Evolutionary conservation across 1,140 invertebrate species (phyloP), one percentile per base, ranked within the genome.

Genomic region (Bacillus rossius): DNA sequence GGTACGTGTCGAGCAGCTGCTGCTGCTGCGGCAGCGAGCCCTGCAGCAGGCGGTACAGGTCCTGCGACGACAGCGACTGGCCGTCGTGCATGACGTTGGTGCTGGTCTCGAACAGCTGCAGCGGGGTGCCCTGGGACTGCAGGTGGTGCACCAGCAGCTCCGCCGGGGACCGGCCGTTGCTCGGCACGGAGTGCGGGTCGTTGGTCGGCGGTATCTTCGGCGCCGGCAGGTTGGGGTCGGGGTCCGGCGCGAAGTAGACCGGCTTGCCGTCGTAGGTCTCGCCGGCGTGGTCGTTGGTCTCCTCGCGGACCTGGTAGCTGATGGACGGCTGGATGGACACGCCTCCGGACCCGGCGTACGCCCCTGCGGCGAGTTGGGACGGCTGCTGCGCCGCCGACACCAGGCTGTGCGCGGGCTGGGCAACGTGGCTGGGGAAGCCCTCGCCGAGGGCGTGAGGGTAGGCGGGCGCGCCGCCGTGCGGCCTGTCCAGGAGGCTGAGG

Each of bases 221-320:
- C 2, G 73, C 65, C 7, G 73, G 72, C 50, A 75, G 54, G 25
- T 72, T 75, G 40, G 70, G 73, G 64, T 77, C 76, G 23, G 75
- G 74, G 66, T 79, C 76, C 47, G 75, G 76, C 22, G 74, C 76
- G 68, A 72, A 79, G 41, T 74, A 68, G 61, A 51, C 34, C 14
- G 49, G 72, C 72, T 61, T 75, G 70, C 57, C 73, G 69, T 13
- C 71, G 68, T 50, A 71, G 65, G 60, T 71, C 66, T 45, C 69
- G 69, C 70, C 69, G 37, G 67, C 69, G 62, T 75, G 70, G 50
- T 73, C 71, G 64, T 72, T 77, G 20, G 71, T 73, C 25, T 72
- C 69, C 57, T 71, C 69, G 3, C 62, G 68, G n/a, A 69, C 67
- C 62, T 57, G 29, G 23, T 57, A 57, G 34, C 55, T 34, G 13